Conservation (phyloP, 2,113 vertebrate species). For the Aythya baeri region DNA sequence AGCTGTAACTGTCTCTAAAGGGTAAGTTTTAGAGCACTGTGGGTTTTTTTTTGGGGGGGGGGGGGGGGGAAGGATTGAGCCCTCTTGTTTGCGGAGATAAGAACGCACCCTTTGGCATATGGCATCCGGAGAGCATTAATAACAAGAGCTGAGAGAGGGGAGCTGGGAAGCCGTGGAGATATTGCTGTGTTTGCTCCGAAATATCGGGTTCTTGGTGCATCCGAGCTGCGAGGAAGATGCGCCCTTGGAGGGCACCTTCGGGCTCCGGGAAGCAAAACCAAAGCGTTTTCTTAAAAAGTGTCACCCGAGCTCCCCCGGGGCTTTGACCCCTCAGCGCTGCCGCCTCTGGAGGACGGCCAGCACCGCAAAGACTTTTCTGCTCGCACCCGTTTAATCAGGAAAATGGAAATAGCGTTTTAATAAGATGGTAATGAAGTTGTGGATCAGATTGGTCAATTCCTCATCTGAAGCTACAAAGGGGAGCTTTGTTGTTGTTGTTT, state of each 20-base stretch:
- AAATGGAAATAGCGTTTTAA: slow-evolving; percentile 13
- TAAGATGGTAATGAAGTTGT: background rate
- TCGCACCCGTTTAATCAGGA: background rate
- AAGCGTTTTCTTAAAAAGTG: background rate
- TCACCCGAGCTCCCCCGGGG: background rate
- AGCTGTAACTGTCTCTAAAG: background rate
- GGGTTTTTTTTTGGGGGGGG: too few relatives aligned
- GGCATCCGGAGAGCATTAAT: background rate
- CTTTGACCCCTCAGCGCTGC: rapidly evolving
- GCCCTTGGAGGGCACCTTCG: background rate
- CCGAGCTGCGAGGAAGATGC: background rate
- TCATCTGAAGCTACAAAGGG: background rate
- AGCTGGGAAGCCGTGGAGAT: background rate
- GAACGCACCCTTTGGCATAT: background rate
- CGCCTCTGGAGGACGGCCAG: background rate
- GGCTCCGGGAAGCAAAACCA: background rate
- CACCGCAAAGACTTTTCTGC: background rate
- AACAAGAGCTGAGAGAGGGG: background rate
- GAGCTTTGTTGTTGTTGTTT: background rate
- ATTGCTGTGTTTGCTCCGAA: background rate
- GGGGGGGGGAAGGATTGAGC: background rate
- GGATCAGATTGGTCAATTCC: background rate
- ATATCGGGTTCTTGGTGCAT: background rate
- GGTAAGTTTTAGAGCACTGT: background rate
- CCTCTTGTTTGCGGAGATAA: background rate